These are phyloP conservation scores for Hecatera dysodea DNA, from an alignment of 2,888 invertebrate species.

Conservation along the genomic window DNA sequence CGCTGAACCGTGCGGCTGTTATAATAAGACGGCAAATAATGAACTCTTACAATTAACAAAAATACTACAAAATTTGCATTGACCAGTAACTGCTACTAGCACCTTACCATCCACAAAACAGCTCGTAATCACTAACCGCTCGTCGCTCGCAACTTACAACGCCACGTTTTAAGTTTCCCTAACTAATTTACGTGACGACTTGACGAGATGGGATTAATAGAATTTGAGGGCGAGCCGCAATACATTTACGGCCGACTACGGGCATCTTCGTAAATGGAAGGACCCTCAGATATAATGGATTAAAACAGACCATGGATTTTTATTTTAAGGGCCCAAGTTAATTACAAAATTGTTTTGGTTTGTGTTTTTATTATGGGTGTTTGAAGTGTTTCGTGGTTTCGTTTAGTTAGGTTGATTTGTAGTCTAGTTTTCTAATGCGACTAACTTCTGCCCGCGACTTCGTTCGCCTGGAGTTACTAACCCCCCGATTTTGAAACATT, in stretches of 20 bases:
- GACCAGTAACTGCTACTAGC: no score
- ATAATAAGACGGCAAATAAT: no score
- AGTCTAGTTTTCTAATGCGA: no score
- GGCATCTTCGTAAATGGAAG: slow-evolving; percentile 11
- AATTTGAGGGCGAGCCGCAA: slow-evolving; percentile 73
- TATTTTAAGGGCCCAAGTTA: slow-evolving; percentile 7
- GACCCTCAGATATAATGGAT: slow-evolving; percentile 48
- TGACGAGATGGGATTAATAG: slow-evolving; percentile 83
- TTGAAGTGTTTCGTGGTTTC: neutral
- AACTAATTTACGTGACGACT: slow-evolving; percentile 83
- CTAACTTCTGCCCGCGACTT: no score
- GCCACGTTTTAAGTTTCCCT: slow-evolving; percentile 73
- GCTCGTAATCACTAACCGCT: slow-evolving; percentile 20
- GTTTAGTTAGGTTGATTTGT: no score
- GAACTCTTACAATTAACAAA: no score
- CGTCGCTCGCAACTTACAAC: slow-evolving; percentile 32
- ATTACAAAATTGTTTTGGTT: neutral
- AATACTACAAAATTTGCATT: no score
- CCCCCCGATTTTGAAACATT: no score
- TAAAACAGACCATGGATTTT: slow-evolving; percentile 26
- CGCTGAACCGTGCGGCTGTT: no score
- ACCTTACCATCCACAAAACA: no score
- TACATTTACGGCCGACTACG: slow-evolving; percentile 52
- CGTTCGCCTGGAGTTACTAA: no score
- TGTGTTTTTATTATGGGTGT: neutral